phyloP scores from a whole-genome alignment of 2,113 vertebrate genomes.

The Phaetusa simplex region DNA sequence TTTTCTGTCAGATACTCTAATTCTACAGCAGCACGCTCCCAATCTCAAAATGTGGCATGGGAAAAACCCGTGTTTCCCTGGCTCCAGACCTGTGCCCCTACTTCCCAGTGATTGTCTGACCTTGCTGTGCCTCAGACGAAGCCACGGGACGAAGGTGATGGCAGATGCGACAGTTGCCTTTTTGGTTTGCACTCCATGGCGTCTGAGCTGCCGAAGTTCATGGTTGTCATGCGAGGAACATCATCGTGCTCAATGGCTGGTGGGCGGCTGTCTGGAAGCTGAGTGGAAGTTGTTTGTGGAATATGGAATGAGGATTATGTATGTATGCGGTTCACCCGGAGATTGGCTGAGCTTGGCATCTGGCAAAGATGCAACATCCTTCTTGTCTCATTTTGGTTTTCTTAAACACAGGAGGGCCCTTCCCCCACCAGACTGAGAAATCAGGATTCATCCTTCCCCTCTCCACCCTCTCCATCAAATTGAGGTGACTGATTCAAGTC shows the following conservation, averaged over 20 bases:
- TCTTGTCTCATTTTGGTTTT: neutral
- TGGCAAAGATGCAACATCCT: neutral
- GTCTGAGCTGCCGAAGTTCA: neutral
- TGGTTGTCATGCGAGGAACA: neutral
- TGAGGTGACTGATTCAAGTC: neutral
- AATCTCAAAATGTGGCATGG: neutral
- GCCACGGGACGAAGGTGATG: neutral
- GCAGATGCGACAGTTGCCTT: neutral
- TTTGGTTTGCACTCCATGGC: neutral
- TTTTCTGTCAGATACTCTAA: neutral
- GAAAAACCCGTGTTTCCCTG: neutral
- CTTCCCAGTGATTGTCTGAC: neutral
- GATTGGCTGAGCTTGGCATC: neutral
- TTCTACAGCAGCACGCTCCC: neutral
- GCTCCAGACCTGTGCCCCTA: neutral
- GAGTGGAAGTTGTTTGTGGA: conserved; percentile 9
- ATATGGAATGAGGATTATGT: neutral
- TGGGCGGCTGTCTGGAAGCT: neutral
- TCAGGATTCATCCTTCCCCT: neutral
- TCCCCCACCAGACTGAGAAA: neutral
- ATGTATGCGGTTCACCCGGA: neutral
- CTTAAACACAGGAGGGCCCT: neutral
- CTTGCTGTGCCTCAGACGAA: neutral
- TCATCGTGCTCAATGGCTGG: neutral
- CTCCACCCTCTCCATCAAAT: neutral